These are phyloP conservation scores for Amblyjoppa proteus DNA, from an alignment of 2,888 invertebrate species.

Conservation along the genomic window DNA sequence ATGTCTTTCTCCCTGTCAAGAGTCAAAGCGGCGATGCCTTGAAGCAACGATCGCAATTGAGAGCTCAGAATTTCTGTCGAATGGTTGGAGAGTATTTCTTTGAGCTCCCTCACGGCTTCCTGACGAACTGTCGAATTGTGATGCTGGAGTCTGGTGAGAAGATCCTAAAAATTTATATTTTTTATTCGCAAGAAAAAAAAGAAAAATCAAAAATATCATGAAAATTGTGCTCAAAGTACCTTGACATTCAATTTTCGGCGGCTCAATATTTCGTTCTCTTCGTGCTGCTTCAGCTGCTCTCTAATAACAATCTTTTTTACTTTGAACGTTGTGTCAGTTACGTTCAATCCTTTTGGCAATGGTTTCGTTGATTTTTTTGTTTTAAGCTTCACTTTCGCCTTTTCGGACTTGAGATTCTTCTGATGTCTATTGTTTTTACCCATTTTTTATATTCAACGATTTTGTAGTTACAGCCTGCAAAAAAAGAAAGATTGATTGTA, in stretches of 20 bases:
- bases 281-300: slow-evolving; percentile 89
- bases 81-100: slow-evolving; percentile 86
- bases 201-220: background rate
- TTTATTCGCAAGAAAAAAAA: background rate
- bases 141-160: slow-evolving; percentile 90
- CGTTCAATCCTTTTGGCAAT: slow-evolving; percentile 94
- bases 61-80: slow-evolving; percentile 85
- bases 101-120: slow-evolving; percentile 88
- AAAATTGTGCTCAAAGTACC: slow-evolving; percentile 80
- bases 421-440: slow-evolving; percentile 88
- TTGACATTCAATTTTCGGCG: slow-evolving; percentile 90
- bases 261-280: slow-evolving; percentile 87
- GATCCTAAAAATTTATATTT: slow-evolving; percentile 86
- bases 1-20: slow-evolving; percentile 90
- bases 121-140: slow-evolving; percentile 90
- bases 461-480: background rate
- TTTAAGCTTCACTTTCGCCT: slow-evolving; percentile 95
- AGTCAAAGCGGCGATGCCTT: slow-evolving; percentile 89
- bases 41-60: slow-evolving; percentile 89
- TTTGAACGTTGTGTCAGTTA: slow-evolving; percentile 95
- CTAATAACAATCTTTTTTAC: slow-evolving; percentile 94
- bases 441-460: slow-evolving; percentile 82
- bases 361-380: slow-evolving; percentile 87
- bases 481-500: background rate
- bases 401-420: slow-evolving; percentile 93